A percentile compares a stretch with the other conserved stretches of the same genome.
Conservation (phyloP, 2,797 vertebrate species). For the Acanthiza pusilla region DNA sequence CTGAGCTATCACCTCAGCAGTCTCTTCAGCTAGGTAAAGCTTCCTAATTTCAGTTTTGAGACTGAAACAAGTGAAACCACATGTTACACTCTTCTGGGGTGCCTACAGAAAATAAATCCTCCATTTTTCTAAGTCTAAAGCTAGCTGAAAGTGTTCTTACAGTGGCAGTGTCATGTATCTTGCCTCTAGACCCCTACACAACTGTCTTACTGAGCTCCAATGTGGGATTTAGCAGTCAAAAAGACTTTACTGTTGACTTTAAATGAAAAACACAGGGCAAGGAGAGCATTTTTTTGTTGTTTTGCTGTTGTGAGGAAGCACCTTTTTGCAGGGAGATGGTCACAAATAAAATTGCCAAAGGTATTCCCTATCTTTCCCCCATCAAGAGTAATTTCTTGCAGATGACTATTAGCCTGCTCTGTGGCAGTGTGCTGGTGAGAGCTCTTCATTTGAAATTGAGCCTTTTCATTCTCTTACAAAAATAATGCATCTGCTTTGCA, state of each 20-base stretch:
- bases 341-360: background rate
- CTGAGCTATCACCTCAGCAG: background rate
- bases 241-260: background rate
- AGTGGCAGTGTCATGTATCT: background rate
- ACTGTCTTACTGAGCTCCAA: background rate
- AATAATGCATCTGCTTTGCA: background rate
- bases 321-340: background rate
- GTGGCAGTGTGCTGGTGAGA: background rate
- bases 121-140: background rate
- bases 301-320: background rate
- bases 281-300: background rate
- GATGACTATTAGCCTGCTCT: background rate
- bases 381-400: background rate
- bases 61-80: background rate
- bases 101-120: background rate
- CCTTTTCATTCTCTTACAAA: background rate
- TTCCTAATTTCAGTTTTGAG: background rate
- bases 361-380: background rate
- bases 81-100: background rate
- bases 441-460: background rate
- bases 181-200: background rate
- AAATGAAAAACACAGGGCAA: background rate
- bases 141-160: background rate
- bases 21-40: background rate
- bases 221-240: background rate